Evolutionary conservation across 2,797 vertebrate genomes (phyloP), one percentile per base, ranked within the genome.

Genomic region (Diceros bicornis): DNA sequence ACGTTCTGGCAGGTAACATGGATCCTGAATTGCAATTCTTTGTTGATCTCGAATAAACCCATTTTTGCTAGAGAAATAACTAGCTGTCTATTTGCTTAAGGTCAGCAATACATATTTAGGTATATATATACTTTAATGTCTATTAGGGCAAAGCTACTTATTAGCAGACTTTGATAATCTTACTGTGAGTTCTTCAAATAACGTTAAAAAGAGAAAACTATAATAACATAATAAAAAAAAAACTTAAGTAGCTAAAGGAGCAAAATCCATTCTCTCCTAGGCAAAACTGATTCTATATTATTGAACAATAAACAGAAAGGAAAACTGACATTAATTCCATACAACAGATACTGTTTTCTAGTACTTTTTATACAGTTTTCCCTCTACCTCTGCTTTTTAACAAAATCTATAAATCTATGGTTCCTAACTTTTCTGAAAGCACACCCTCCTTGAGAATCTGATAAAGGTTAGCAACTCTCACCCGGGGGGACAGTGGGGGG

Each of bases 121-220:
- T 29, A 77, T 74, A 3, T 61, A 27, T 61, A 61, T 41, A 18
- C 12, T 59, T 81, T 20, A 57, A 83, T 87, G 69, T 47, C 23
- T 37, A 84, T 57, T 21, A 86, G 37, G 72, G 37, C 37, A 84
- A 86, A 82, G 11, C 37, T 62, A 83, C 55, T 88, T 69, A 85
- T 13, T 59, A 82, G 27, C 74, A 64, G 7, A 29, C 27, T 75
- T 85, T 86, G 57, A 55, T 85, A 81, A 95, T 78, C n/a, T 89
- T 96, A 77, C 68, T 34, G 4, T 32, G 89, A 89, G 10, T 87
- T 84, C 83, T 84, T 93, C 64, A 79, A 77, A 85, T 23, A 97
- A 84, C 81, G 27, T 72, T 74, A 93, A 84, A 92, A 66, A 88
- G 13, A 93, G 32, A 94, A 96, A 79, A 74, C 16, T 25, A 25